These are phyloP conservation scores for Lepilemur septentrionalis DNA, from an alignment of 2,797 vertebrate genomes.

Conservation along the genomic window DNA sequence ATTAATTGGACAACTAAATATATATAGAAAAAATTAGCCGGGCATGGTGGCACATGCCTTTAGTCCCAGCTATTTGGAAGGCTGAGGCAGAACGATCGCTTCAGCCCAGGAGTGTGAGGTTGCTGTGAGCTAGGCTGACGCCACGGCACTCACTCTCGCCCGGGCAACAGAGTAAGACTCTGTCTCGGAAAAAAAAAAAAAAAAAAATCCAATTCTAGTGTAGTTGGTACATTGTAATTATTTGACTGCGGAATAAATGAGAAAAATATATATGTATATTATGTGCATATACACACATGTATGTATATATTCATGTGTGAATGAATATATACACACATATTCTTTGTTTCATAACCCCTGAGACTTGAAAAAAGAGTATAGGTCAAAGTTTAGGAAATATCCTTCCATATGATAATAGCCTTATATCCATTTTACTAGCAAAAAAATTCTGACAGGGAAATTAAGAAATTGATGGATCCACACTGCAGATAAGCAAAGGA, in stretches of 20 bases:
- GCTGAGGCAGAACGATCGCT: too few relatives aligned
- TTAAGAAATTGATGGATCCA: background rate
- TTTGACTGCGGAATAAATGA: background rate
- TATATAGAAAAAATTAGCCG: too few relatives aligned
- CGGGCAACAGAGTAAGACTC: too few relatives aligned
- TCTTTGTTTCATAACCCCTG: background rate
- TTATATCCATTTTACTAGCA: background rate
- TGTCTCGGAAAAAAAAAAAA: too few relatives aligned
- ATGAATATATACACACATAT: background rate
- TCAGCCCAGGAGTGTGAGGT: too few relatives aligned
- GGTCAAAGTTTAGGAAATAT: background rate
- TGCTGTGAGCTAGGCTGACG: too few relatives aligned
- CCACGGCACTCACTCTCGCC: too few relatives aligned
- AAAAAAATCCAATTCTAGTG: background rate
- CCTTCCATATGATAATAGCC: background rate
- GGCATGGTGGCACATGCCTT: too few relatives aligned
- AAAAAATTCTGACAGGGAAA: background rate
- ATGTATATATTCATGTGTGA: rapidly evolving
- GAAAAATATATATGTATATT: background rate
- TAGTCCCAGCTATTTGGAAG: too few relatives aligned
- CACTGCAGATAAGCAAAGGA: background rate
- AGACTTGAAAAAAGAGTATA: background rate
- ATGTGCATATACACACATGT: too few relatives aligned
- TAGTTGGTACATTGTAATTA: background rate
- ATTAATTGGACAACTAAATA: too few relatives aligned